Percentiles rank a stretch among this genome's conserved stretches.
These are phyloP conservation scores for Dryobotodes eremita DNA, from an alignment of 2,888 invertebrate species.

Conservation along the genomic window DNA sequence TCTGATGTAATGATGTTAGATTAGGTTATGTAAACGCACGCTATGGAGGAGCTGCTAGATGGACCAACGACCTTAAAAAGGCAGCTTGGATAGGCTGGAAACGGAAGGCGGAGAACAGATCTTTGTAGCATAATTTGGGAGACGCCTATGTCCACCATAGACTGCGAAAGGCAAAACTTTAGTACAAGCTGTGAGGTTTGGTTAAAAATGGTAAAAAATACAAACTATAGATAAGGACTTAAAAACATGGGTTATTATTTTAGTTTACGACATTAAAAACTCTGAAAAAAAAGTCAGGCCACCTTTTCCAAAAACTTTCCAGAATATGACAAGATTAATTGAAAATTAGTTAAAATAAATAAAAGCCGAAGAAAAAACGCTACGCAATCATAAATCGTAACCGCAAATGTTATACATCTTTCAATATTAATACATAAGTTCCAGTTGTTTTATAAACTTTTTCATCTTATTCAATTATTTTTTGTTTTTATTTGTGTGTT, in stretches of 20 bases:
- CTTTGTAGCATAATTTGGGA: too few species aligned
- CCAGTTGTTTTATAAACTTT: neutral
- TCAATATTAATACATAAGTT: neutral
- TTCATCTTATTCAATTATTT: neutral
- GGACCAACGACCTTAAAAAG: too few species aligned
- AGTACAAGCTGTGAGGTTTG: neutral
- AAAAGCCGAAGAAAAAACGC: neutral
- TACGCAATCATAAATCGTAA: neutral
- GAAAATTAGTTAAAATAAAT: neutral
- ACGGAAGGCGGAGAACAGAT: neutral
- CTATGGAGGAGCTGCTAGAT: neutral
- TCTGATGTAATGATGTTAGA: conserved; percentile 13
- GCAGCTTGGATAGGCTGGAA: too few species aligned
- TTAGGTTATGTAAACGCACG: neutral
- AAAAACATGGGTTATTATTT: too few species aligned
- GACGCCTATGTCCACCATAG: neutral
- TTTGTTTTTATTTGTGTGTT: neutral
- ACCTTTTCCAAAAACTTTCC: neutral
- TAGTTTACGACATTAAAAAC: neutral
- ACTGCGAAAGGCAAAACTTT: neutral
- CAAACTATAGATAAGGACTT: neutral
- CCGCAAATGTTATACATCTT: neutral
- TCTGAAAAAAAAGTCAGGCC: neutral
- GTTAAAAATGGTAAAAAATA: neutral
- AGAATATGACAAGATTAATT: neutral